Percentiles rank a stretch among this genome's conserved stretches.
These are phyloP conservation scores for Drosophila bocki DNA, from an alignment of 1,140 invertebrate genomes.

Conservation along the genomic window DNA sequence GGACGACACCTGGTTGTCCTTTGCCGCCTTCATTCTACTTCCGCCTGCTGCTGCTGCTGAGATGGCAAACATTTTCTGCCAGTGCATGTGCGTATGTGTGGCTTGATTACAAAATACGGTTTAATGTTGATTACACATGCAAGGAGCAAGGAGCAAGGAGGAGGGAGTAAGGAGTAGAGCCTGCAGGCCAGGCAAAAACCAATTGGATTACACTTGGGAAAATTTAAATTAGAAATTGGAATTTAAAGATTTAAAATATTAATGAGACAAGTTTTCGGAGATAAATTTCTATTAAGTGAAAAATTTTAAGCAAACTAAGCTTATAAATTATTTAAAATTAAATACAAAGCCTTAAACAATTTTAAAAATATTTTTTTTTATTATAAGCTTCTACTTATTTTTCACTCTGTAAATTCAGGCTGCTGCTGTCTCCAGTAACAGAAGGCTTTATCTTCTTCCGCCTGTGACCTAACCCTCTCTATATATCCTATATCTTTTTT, in stretches of 20 bases:
- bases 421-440: constrained; percentile 51
- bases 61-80: constrained; percentile 60
- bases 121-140: constrained; percentile 82
- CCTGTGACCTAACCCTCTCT: constrained; percentile 16
- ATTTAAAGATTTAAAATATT: neutral
- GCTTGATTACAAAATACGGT: constrained; percentile 80
- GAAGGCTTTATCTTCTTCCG: constrained; percentile 32
- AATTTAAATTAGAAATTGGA: neutral
- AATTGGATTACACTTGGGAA: constrained; percentile 16
- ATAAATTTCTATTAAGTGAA: neutral
- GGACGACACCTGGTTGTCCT: constrained; percentile 49
- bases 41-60: constrained; percentile 68
- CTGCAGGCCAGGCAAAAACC: constrained; percentile 28
- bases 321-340: neutral
- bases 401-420: constrained; percentile 24
- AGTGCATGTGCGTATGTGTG: constrained; percentile 42
- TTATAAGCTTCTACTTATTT: neutral
- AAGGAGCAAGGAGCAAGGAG: constrained; percentile 41
- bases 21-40: constrained; percentile 66
- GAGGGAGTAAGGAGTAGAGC: constrained; percentile 22
- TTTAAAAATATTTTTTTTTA: neutral
- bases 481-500: constrained; percentile 12
- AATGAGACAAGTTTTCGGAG: neutral
- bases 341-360: neutral
- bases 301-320: neutral